A percentile compares a stretch with the other conserved stretches of the same genome.
phyloP scores from a whole-genome alignment of 2,888 invertebrate genomes.

The Nycteola revayana region DNA sequence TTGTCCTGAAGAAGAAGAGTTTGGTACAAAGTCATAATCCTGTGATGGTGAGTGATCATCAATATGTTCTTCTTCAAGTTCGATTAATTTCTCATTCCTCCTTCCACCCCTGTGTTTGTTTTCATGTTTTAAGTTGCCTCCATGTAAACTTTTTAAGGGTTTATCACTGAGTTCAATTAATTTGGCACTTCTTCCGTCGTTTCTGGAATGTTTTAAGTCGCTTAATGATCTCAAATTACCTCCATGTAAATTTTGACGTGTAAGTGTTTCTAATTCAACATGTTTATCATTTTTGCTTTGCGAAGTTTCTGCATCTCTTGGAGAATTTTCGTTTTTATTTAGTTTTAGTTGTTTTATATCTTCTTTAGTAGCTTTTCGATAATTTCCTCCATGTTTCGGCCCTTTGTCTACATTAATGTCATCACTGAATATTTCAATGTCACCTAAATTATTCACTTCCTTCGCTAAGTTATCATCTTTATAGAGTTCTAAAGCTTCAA shows the following conservation, averaged over 20 bases:
- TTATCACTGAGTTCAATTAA: constrained; percentile 43
- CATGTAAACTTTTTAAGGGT: constrained; percentile 41
- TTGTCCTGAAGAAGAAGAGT: constrained; percentile 37
- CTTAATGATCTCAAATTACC: constrained; percentile 43
- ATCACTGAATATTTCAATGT: constrained; percentile 69
- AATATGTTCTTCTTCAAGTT: constrained; percentile 48
- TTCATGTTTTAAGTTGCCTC: constrained; percentile 50
- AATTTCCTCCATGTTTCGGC: constrained; percentile 74
- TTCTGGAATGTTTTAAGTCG: constrained; percentile 34
- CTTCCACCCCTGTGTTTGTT: constrained; percentile 31
- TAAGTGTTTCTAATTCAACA: constrained; percentile 39
- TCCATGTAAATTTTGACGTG: constrained; percentile 36
- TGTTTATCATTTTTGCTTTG: constrained; percentile 51
- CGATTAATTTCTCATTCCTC: constrained; percentile 54
- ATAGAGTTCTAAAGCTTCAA: constrained; percentile 58
- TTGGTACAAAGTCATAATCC: constrained; percentile 41
- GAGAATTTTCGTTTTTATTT: constrained; percentile 17
- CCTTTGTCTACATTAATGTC: constrained; percentile 54
- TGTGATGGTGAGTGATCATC: constrained; percentile 34
- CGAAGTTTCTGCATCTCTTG: constrained; percentile 51
- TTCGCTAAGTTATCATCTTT: constrained; percentile 69
- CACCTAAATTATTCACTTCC: constrained; percentile 65
- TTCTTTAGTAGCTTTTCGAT: constrained; percentile 50
- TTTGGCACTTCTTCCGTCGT: constrained; percentile 43
- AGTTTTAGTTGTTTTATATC: constrained; percentile 11